Evolutionary conservation across 2,888 invertebrate species (phyloP).

Genomic region (Heteropelma amictum): DNA sequence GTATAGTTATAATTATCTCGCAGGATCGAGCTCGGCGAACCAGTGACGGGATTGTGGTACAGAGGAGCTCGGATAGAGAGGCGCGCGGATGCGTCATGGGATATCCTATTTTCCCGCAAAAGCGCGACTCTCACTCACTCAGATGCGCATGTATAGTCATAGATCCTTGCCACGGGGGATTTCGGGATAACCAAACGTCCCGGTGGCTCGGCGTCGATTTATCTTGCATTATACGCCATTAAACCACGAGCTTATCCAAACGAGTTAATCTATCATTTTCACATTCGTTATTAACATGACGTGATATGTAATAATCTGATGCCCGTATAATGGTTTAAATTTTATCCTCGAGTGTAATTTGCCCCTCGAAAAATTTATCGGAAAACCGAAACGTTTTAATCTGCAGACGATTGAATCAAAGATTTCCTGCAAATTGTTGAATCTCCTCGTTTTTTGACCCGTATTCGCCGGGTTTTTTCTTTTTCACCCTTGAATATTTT

Average conservation of each 20-base stretch:
- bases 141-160: slow-evolving; percentile 28
- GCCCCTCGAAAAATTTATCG: background rate
- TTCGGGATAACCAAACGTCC: slow-evolving; percentile 35
- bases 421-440: too few relatives aligned
- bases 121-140: slow-evolving; percentile 14
- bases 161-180: slow-evolving; percentile 30
- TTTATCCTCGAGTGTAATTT: background rate
- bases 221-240: slow-evolving; percentile 49
- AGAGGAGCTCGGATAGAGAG: slow-evolving; percentile 6
- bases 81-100: slow-evolving; percentile 25
- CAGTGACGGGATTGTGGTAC: slow-evolving; percentile 15
- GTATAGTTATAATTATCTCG: slow-evolving; percentile 27
- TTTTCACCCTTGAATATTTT: too few relatives aligned
- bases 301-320: background rate
- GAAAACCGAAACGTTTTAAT: too few relatives aligned
- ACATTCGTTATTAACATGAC: slow-evolving; percentile 34
- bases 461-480: too few relatives aligned
- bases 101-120: slow-evolving; percentile 8
- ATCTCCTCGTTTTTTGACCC: too few relatives aligned
- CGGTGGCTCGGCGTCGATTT: slow-evolving; percentile 37
- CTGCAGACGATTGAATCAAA: too few relatives aligned
- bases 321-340: background rate
- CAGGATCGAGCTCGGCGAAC: background rate
- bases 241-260: slow-evolving; percentile 43
- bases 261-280: slow-evolving; percentile 40